Percentiles rank a stretch among this genome's conserved stretches.
Evolutionary conservation across 2,797 vertebrate genomes (phyloP).

Genomic region (Enoplosus armatus): DNA sequence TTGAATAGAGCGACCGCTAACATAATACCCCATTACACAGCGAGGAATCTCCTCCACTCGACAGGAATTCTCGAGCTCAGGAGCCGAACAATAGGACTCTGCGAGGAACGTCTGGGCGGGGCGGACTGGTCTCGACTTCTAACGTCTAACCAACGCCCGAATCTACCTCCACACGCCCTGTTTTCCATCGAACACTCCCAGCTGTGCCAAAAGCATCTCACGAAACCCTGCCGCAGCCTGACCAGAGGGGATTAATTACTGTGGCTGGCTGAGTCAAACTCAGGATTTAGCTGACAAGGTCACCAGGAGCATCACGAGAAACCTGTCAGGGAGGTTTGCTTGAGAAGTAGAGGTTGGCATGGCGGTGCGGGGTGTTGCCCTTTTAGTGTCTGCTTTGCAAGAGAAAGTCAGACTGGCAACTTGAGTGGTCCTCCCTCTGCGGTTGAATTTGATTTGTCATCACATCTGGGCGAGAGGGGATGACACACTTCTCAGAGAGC

Average conservation of each 20-base stretch:
- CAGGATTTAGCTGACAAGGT: slow-evolving; percentile 18
- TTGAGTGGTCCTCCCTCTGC: slow-evolving; percentile 5
- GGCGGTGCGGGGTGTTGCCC: too few species aligned
- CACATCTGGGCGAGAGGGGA: slow-evolving; percentile 29
- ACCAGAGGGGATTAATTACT: slow-evolving; percentile 41
- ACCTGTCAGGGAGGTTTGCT: background rate
- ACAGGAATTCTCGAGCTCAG: slow-evolving; percentile 77
- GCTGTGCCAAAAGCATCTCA: slow-evolving; percentile 57
- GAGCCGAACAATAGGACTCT: slow-evolving; percentile 79
- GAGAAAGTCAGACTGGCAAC: slow-evolving; percentile 13
- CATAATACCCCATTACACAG: slow-evolving; percentile 82
- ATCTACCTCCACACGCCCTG: slow-evolving; percentile 70
- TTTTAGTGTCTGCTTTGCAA: background rate
- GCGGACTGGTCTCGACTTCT: slow-evolving; percentile 57
- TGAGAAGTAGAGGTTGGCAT: background rate
- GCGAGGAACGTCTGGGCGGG: slow-evolving; percentile 71
- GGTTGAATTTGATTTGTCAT: slow-evolving; percentile 43
- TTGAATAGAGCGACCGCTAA: slow-evolving; percentile 78
- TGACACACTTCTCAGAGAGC: slow-evolving; percentile 45
- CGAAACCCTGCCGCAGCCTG: slow-evolving; percentile 38
- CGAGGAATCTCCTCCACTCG: slow-evolving; percentile 80
- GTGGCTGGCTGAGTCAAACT: slow-evolving; percentile 14
- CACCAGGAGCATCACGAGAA: slow-evolving; percentile 10
- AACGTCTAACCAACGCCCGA: slow-evolving; percentile 71
- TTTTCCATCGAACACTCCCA: slow-evolving; percentile 54